Evolutionary conservation across 2,888 invertebrate genomes (phyloP).

Genomic region (Cantharis flavilabris): DNA sequence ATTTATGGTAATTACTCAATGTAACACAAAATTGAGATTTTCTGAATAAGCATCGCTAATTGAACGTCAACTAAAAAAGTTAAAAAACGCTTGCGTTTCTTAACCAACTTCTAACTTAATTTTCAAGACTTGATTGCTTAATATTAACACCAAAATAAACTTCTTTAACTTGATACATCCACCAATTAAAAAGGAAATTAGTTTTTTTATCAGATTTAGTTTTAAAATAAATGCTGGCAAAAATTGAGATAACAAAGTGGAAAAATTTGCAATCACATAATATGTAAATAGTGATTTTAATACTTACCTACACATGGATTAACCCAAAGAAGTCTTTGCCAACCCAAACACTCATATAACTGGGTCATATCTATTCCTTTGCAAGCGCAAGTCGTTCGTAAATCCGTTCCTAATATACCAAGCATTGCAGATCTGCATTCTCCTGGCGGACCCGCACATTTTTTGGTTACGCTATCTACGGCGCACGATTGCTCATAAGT

Average conservation of each 20-base stretch:
- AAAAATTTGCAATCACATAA: background rate
- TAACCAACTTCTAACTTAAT: background rate
- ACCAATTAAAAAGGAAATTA: background rate
- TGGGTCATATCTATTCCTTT: conserved; percentile 84
- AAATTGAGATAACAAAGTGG: background rate
- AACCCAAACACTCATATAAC: conserved; percentile 85
- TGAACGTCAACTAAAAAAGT: background rate
- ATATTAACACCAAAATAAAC: background rate
- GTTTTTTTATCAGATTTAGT: background rate
- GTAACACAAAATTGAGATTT: background rate
- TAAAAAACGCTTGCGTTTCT: background rate
- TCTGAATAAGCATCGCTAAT: background rate
- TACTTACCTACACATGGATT: conserved; percentile 90
- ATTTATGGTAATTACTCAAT: background rate
- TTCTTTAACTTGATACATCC: background rate
- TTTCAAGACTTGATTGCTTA: background rate
- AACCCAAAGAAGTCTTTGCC: conserved; percentile 88
- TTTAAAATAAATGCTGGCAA: background rate
- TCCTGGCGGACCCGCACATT: conserved; percentile 84
- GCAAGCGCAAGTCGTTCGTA: conserved; percentile 86
- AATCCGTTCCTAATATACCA: conserved; percentile 86
- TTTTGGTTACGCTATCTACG: conserved; percentile 86
- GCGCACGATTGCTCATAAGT: conserved; percentile 91
- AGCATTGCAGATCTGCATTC: conserved; percentile 85
- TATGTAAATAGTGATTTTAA: background rate